Conservation (phyloP, 1,140 invertebrate species). For the Fopius arisanus region DNA sequence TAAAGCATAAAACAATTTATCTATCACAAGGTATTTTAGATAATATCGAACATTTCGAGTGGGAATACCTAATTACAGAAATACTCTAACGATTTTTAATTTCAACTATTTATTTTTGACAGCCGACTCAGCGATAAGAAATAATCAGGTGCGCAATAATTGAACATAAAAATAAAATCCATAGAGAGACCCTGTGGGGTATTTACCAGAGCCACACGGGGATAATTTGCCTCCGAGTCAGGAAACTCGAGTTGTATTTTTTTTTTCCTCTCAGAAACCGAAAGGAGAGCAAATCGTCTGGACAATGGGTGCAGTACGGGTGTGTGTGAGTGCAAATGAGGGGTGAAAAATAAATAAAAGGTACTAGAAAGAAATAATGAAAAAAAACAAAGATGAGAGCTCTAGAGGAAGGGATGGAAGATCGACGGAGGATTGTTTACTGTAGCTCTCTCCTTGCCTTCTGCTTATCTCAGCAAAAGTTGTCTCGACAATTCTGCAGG, state of each 20-base stretch:
- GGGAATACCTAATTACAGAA: no score
- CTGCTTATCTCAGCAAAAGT: conserved; percentile 32
- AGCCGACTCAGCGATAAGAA: not conserved
- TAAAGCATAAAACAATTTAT: no score
- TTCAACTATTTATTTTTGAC: no score
- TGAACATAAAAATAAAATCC: not conserved
- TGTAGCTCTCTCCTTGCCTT: conserved; percentile 10
- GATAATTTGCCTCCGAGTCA: conserved; percentile 20
- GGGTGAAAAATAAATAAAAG: not conserved
- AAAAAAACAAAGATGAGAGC: conserved; percentile 18
- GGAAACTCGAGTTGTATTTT: not conserved
- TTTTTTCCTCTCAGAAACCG: not conserved
- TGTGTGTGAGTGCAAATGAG: not conserved
- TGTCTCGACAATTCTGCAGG: conserved; percentile 33
- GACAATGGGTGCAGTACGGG: not conserved
- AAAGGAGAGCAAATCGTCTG: conserved; percentile 12
- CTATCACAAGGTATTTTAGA: no score
- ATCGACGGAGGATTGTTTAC: conserved; percentile 26
- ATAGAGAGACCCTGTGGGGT: not conserved
- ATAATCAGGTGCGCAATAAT: not conserved
- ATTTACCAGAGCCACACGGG: conserved; percentile 14
- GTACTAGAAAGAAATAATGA: not conserved
- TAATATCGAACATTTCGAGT: no score
- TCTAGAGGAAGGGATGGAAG: no score
- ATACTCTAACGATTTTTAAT: no score